phyloP scores from a whole-genome alignment of 2,797 vertebrate species.

The Cichlasoma orientale region DNA sequence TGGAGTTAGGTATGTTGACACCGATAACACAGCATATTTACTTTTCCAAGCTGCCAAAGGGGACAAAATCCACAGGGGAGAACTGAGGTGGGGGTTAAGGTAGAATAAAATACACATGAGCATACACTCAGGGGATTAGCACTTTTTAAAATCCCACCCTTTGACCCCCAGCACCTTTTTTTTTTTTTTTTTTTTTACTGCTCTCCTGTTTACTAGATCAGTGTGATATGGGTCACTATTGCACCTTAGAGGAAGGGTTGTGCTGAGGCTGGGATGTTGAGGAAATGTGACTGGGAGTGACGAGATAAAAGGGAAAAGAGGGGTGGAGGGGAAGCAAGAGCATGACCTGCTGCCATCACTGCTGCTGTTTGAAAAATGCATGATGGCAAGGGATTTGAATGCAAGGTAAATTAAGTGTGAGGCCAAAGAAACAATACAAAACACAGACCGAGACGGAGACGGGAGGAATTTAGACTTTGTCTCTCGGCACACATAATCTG shows the following conservation, averaged over 20 bases:
- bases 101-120: conserved; percentile 60
- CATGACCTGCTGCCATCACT: neutral
- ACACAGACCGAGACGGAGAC: neutral
- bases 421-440: neutral
- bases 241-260: conserved; percentile 54
- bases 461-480: neutral
- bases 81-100: conserved; percentile 22
- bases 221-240: conserved; percentile 57
- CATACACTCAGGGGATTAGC: conserved; percentile 56
- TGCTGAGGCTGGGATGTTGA: conserved; percentile 50
- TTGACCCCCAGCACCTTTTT: conserved; percentile 53
- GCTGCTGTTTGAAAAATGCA: conserved; percentile 30
- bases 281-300: conserved; percentile 30
- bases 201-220: conserved; percentile 42
- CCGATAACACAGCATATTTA: conserved; percentile 72
- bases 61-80: conserved; percentile 50
- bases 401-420: conserved; percentile 40
- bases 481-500: neutral
- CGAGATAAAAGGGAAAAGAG: conserved; percentile 26
- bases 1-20: conserved; percentile 46
- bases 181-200: neutral
- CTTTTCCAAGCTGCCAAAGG: conserved; percentile 61
- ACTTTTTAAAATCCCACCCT: conserved; percentile 64
- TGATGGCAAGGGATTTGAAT: conserved; percentile 38
- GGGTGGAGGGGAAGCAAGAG: conserved; percentile 16